Evolutionary conservation across 2,888 invertebrate species (phyloP), one percentile per base, ranked within the genome.

Genomic region (Synanthedon formicaeformis): DNA sequence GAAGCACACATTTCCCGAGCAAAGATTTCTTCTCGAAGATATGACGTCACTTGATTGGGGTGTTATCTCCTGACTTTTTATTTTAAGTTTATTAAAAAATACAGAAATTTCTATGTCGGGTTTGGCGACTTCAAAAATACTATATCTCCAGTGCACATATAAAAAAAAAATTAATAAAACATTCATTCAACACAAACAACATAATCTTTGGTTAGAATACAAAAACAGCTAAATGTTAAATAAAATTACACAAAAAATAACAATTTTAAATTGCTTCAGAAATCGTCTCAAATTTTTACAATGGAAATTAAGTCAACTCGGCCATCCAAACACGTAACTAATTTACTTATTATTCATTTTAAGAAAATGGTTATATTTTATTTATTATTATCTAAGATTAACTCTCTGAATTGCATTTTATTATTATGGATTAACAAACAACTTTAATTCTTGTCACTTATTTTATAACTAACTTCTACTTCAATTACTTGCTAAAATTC

Each of bases 391-490:
- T 64, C 79, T 86, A 83, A 77, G 77, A 74, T 81, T 84, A 85
- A 83, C 71, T 70, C 81, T 86, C 87, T 85, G 87, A 86, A 87
- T 83, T 85, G 86, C 86, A 83, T 65, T 81, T 82, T 83, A 82
- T 81, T 72, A 73, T 18, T 81, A 75, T 69, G 76, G 75, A 81
- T 86, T 85, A 86, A 85, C 86, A 83, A 86, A 82, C 83, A 86
- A 84, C 81, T 83, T 78, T 82, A 77, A 76, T 74, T 73, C 63
- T 72, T 72, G 64, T 70, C 75, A 69, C 69, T 73, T 77, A 67
- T 73, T 75, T 66, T 50, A 66, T 58, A 67, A 58, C 76, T 85
- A 81, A 63, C 55, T 6, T 61, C 82, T 85, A 85, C 81, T 18
- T 55, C 54, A 63, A 34, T 71, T 82, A 81, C 73, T 65, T 56